Evolutionary conservation across 2,888 invertebrate species (phyloP).

Genomic region (Drosophila macrospina): DNA sequence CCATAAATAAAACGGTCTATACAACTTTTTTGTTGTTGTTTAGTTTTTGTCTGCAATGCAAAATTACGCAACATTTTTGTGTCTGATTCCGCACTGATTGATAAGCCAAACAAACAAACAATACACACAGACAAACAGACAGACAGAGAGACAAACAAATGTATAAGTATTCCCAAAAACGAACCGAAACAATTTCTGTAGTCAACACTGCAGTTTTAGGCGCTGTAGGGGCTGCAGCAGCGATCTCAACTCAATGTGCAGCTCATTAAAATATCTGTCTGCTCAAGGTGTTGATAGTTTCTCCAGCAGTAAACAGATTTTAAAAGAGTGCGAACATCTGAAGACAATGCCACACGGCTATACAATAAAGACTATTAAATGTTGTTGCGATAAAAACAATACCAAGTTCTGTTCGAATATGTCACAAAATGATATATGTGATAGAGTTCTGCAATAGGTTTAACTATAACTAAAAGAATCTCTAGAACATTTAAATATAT

Average conservation of each 20-base stretch:
- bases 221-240: slow-evolving; percentile 33
- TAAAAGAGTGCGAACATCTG: slow-evolving; percentile 54
- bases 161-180: slow-evolving; percentile 16
- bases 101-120: slow-evolving; percentile 63
- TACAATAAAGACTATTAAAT: slow-evolving; percentile 25
- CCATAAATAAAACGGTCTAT: slow-evolving; percentile 64
- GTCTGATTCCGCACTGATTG: slow-evolving; percentile 69
- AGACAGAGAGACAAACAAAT: slow-evolving; percentile 19
- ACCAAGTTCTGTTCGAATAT: not conserved
- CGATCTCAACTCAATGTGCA: slow-evolving; percentile 39
- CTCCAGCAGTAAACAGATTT: slow-evolving; percentile 51
- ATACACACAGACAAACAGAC: not conserved
- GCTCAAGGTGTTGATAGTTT: slow-evolving; percentile 57
- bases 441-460: no score
- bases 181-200: slow-evolving; percentile 22
- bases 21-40: slow-evolving; percentile 46
- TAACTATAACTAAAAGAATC: no score
- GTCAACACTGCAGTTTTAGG: slow-evolving; percentile 20
- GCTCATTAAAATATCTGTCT: slow-evolving; percentile 61
- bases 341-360: slow-evolving; percentile 2
- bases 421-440: not conserved
- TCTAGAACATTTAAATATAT: no score
- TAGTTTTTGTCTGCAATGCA: slow-evolving; percentile 46
- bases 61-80: slow-evolving; percentile 65
- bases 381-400: slow-evolving; percentile 1